A percentile compares a stretch with the other conserved stretches of the same genome.
These are phyloP conservation scores for Todiramphus saurophagus DNA, from an alignment of 2,113 vertebrate species.

Conservation along the genomic window DNA sequence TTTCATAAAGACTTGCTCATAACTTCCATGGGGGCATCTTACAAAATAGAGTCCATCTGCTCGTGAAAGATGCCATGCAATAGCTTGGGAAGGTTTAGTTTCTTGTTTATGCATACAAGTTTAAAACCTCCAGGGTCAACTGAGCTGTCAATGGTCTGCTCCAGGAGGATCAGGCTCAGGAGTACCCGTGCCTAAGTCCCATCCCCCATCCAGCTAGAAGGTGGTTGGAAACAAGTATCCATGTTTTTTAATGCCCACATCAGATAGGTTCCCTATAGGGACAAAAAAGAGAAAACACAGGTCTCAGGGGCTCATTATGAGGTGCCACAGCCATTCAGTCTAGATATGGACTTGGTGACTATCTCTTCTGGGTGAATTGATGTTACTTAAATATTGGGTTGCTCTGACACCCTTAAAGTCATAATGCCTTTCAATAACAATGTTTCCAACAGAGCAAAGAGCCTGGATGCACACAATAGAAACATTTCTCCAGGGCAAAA, in stretches of 20 bases:
- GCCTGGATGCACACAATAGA: neutral
- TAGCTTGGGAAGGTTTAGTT: neutral
- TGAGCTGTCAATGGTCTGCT: neutral
- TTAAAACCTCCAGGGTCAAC: neutral
- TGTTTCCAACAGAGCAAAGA: neutral
- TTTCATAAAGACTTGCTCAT: neutral
- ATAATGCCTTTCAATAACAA: neutral
- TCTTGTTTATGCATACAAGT: neutral
- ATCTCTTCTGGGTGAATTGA: neutral
- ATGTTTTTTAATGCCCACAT: neutral
- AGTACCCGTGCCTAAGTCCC: neutral
- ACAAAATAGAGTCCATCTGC: neutral
- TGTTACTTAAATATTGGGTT: neutral
- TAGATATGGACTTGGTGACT: neutral
- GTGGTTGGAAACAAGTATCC: neutral
- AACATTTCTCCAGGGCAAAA: neutral
- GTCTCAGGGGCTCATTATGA: neutral
- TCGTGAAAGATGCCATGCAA: neutral
- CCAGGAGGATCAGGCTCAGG: neutral
- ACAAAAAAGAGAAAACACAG: neutral
- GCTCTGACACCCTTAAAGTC: neutral
- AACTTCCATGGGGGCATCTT: neutral
- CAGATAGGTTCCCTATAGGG: neutral
- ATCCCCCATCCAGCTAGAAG: neutral
- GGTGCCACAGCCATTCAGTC: neutral